A percentile compares a stretch with the other conserved stretches of the same genome.
These are phyloP conservation scores for Selenia dentaria DNA, from an alignment of 2,888 invertebrate genomes.

Conservation along the genomic window DNA sequence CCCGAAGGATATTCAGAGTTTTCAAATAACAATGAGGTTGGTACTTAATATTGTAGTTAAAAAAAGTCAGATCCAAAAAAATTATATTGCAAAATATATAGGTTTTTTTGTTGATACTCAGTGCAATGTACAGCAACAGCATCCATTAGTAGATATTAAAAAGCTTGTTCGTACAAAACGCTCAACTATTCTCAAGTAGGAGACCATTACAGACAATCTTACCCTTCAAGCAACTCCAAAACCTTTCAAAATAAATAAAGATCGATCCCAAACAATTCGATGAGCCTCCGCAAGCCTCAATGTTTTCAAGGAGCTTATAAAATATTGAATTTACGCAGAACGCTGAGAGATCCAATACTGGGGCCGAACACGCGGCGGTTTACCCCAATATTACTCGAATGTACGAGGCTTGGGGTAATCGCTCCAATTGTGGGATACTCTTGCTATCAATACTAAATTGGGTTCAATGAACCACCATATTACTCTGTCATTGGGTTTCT, in stretches of 20 bases:
- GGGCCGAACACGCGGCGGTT: slow-evolving; percentile 21
- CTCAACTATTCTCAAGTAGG: neutral
- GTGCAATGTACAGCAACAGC: too few species aligned
- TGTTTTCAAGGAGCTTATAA: slow-evolving; percentile 30
- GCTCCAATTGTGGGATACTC: slow-evolving; percentile 19
- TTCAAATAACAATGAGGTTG: too few species aligned
- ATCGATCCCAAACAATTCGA: slow-evolving; percentile 23
- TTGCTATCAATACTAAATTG: slow-evolving; percentile 22
- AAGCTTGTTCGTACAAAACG: too few species aligned
- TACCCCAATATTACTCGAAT: slow-evolving; percentile 6
- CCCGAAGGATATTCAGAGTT: too few species aligned
- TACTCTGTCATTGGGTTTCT: too few species aligned
- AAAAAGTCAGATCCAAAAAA: too few species aligned
- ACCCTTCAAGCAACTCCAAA: neutral
- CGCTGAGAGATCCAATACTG: slow-evolving; percentile 15
- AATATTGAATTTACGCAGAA: slow-evolving; percentile 29
- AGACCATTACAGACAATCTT: neutral
- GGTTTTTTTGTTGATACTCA: too few species aligned
- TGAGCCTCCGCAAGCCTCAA: slow-evolving; percentile 16
- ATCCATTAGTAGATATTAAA: too few species aligned
- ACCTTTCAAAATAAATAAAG: slow-evolving; percentile 12
- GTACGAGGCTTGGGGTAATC: slow-evolving; percentile 18
- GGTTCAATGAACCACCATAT: slow-evolving; percentile 17
- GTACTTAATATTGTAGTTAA: too few species aligned
- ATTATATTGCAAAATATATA: too few species aligned